A percentile compares a stretch with the other conserved stretches of the same genome.
phyloP scores from a whole-genome alignment of 2,888 invertebrate species.

The Athalia rosae region DNA sequence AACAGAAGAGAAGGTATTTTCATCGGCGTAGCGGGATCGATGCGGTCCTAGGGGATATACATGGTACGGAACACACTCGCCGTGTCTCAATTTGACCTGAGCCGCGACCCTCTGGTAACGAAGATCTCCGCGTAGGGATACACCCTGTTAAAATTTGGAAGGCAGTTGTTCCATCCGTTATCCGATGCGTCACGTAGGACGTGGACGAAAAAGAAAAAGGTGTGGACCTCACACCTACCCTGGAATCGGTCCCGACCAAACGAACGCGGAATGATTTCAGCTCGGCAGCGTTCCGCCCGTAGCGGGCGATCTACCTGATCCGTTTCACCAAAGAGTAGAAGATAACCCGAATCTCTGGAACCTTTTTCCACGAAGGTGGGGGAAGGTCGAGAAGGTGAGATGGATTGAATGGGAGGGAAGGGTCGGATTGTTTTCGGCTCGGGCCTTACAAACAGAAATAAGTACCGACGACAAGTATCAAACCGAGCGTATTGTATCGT shows the following conservation, averaged over 20 bases:
- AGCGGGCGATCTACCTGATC: constrained; percentile 35
- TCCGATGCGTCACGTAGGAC: constrained; percentile 32
- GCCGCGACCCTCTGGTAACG: constrained; percentile 8
- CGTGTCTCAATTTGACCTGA: neutral
- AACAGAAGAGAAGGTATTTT: too few species aligned
- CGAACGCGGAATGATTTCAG: constrained; percentile 32
- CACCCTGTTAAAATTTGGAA: constrained; percentile 27
- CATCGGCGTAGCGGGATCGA: too few species aligned
- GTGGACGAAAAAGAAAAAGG: constrained; percentile 14
- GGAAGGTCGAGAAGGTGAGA: constrained; percentile 35
- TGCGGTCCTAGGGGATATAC: neutral
- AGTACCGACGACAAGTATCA: constrained; percentile 29
- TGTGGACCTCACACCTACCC: neutral
- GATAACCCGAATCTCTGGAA: constrained; percentile 32
- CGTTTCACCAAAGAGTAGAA: constrained; percentile 24
- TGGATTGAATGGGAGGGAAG: constrained; percentile 38
- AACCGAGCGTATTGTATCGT: constrained; percentile 3
- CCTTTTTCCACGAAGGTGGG: constrained; percentile 20
- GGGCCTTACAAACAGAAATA: constrained; percentile 30
- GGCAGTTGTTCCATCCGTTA: constrained; percentile 37
- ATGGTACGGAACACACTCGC: constrained; percentile 6
- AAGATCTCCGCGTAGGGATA: neutral
- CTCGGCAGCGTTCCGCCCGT: constrained; percentile 9
- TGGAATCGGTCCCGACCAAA: constrained; percentile 26
- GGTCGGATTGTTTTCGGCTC: constrained; percentile 39